Percentiles rank a stretch among this genome's conserved stretches.
These are phyloP conservation scores for Saguinus imperator DNA, from an alignment of 2,113 vertebrate genomes.

Conservation along the genomic window DNA sequence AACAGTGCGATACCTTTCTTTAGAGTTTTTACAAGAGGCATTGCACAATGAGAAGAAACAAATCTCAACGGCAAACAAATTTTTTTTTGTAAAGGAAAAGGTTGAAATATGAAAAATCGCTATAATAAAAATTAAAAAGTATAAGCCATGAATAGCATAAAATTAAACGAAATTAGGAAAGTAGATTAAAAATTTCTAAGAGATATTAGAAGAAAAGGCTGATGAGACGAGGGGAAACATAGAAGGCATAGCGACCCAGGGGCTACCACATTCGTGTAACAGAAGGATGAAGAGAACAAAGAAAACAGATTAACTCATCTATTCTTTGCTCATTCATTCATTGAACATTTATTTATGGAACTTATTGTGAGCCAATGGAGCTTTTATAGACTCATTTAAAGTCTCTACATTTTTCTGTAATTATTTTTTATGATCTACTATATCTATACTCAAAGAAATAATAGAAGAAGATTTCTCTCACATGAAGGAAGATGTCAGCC, in stretches of 20 bases:
- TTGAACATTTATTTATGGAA: not conserved
- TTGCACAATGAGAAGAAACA: not conserved
- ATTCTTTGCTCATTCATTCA: not conserved
- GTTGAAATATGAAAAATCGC: not conserved
- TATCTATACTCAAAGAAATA: not conserved
- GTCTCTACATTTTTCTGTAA: not conserved
- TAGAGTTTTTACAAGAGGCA: not conserved
- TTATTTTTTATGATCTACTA: not conserved
- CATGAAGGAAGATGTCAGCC: not conserved
- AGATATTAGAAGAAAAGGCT: not conserved
- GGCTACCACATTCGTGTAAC: not conserved
- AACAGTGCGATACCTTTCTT: not conserved
- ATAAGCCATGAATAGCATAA: not conserved
- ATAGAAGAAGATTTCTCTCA: slow-evolving; percentile 10
- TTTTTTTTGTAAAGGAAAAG: not conserved
- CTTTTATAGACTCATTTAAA: not conserved
- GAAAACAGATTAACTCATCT: not conserved
- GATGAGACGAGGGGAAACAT: not conserved
- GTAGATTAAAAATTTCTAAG: not conserved
- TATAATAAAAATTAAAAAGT: not conserved
- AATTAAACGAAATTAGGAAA: not conserved
- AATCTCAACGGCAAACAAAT: not conserved
- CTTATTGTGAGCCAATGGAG: not conserved
- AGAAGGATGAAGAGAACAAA: not conserved
- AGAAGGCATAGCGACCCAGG: not conserved